Evolutionary conservation across 2,797 vertebrate genomes (phyloP), one percentile per base, ranked within the genome.

Genomic region (Aphelocoma californica): DNA sequence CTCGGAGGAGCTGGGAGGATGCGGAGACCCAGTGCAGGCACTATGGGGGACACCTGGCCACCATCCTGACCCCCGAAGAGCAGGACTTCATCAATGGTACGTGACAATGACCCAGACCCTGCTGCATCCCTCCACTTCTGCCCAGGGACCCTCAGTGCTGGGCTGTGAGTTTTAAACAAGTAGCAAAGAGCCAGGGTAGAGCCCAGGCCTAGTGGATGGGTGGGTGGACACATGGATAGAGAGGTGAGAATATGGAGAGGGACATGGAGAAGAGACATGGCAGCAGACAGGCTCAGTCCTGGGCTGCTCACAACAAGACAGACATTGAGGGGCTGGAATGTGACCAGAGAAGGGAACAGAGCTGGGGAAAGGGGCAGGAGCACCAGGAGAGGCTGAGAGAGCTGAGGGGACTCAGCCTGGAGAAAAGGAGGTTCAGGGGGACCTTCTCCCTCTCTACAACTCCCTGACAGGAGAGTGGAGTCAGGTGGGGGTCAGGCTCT

Each of bases 51-150:
- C 99, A 99, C 91, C 98, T 99, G 34, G 97, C 98, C 36, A 99
- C 98, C 42, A 97, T 99, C 94, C 98, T 98, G 98, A 99, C 98
- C 29, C 98, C 99, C 0, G 99, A 99, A 70, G 99, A 99, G 83
- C 99, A 99, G 97, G 84, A 98, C 89, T 98, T 99, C 97, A 97
- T 99, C 96, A 99, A 99, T 5, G 98, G 99, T 99, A 98, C 3
- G 97, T 88, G 83, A 4, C 5, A 4, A 3, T 1, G 1, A 14
- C 20, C 28, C 5, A 1, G 25, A 9, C 5, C 40, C 60, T 2
- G 4, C 20, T 12, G 44, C 18, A 2, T 8, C 31, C 24, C 50
- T 23, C 45, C n/a, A 6, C 9, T 14, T 5, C 36, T 7, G 50
- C 11, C 32, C n/a, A 2, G 14, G 7, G 34, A 25, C 8, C 16